These are phyloP conservation scores for Melitaea athalia DNA, from an alignment of 2,888 invertebrate species.

Conservation along the genomic window DNA sequence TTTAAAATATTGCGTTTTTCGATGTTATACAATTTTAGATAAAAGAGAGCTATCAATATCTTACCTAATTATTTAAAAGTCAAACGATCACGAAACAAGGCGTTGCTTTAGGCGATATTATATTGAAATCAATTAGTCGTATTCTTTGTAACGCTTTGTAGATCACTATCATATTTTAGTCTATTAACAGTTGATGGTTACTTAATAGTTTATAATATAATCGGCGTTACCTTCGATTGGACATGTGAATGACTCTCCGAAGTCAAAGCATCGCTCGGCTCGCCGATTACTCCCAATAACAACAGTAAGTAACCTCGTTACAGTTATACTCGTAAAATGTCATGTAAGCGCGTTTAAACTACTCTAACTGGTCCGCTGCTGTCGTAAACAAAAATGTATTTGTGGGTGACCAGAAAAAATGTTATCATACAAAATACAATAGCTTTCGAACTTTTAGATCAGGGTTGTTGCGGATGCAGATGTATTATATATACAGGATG, in stretches of 20 bases:
- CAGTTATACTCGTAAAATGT: constrained; percentile 72
- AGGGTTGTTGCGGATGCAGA: too few relatives aligned
- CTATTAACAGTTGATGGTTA: constrained; percentile 34
- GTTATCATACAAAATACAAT: constrained; percentile 19
- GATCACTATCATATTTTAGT: constrained; percentile 32
- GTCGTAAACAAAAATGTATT: constrained; percentile 43
- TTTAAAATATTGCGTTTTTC: not conserved
- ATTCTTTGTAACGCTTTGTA: constrained; percentile 27
- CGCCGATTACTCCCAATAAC: constrained; percentile 66
- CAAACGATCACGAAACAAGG: not conserved
- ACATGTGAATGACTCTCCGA: constrained; percentile 53
- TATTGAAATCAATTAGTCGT: constrained; percentile 29
- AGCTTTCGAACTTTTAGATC: too few relatives aligned
- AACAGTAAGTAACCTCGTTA: constrained; percentile 75
- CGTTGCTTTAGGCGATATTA: constrained; percentile 18
- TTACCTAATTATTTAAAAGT: not conserved
- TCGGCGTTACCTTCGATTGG: constrained; percentile 58
- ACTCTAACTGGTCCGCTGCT: constrained; percentile 54
- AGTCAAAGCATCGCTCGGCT: constrained; percentile 35
- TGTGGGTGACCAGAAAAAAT: constrained; percentile 41
- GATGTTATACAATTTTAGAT: not conserved
- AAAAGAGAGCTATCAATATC: not conserved
- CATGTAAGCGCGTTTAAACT: constrained; percentile 63
- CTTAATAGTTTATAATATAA: constrained; percentile 33
- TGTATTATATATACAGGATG: too few relatives aligned